Base-by-base conservation (phyloP, 2,797 vertebrate genomes). In the Syngnathus acus region DNA sequence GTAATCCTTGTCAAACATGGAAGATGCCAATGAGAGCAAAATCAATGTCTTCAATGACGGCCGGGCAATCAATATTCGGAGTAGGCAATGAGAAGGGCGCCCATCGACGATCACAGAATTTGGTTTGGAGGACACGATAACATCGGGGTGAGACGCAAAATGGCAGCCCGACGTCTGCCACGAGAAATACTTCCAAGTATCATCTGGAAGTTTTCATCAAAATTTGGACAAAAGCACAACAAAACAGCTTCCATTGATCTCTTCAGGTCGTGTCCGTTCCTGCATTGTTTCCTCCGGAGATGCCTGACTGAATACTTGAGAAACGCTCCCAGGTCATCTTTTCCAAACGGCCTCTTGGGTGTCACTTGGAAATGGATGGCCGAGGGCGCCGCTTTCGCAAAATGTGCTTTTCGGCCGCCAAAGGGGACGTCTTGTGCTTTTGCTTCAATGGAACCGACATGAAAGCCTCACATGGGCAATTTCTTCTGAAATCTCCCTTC, bases 281-380 rank as follows among this genome's bases (percentile, higher is more conserved):
- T 84, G 82, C 82, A 74, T 73, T 80, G 81, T 81, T 72, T 79
- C 76, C 79, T 68, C 48, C 23, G 17, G 66, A 81, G 79, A 88
- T 60, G 74, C 72, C 76, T 84, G 74, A 43, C 81, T 78, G 72
- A 83, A 78, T 78, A 67, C 82, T 68, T 69, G 84, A 86, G 86
- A 64, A 58, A 48, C 71, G 32, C 82, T 86, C 87, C 86, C 87
- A 86, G 82, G 78, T 78, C 81, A 86, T 88, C 82, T 77, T 78
- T 86, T 82, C 81, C 66, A 70, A 74, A 63, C 73, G 68, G 73
- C 80, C 76, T 62, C 76, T 82, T 73, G 78, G 79, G 73, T 84
- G 81, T 82, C 83, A 86, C 79, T 83, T 85, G 82, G 81, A 89
- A 88, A 90, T 88, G 87, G 87, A 88, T 84, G 80, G 83, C 62